phyloP scores from a whole-genome alignment of 2,888 invertebrate species.

The Physocephala rufipes region DNA sequence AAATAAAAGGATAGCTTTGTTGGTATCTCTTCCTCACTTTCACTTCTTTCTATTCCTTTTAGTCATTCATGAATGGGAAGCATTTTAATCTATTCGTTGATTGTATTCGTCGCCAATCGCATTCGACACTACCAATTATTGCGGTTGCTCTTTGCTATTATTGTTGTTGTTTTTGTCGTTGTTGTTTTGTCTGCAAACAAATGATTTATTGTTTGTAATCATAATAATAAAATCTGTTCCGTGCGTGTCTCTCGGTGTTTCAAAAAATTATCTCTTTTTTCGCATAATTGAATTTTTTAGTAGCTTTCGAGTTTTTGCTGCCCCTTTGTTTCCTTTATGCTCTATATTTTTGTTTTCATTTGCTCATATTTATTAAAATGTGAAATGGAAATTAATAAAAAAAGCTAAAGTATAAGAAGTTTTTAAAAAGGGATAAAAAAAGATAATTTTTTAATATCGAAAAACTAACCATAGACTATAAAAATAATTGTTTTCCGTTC shows the following conservation, averaged over 20 bases:
- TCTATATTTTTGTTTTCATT: conserved; percentile 1
- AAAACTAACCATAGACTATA: too few species aligned
- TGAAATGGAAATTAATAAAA: neutral
- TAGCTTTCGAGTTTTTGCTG: conserved; percentile 23
- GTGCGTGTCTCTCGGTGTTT: conserved; percentile 31
- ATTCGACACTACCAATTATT: conserved; percentile 2
- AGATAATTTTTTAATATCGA: neutral
- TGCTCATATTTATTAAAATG: conserved; percentile 8
- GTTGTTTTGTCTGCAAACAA: conserved; percentile 14
- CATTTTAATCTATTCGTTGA: neutral
- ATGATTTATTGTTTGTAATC: conserved; percentile 35
- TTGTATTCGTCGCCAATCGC: too few species aligned
- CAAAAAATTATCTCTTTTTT: conserved; percentile 36
- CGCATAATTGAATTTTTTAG: conserved; percentile 42
- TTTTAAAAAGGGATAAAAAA: neutral
- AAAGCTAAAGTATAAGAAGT: neutral
- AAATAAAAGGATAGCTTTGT: too few species aligned
- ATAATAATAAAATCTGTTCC: conserved; percentile 40
- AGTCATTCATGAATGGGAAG: neutral
- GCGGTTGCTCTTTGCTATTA: conserved; percentile 16
- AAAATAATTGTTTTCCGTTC: too few species aligned
- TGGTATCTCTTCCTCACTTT: too few species aligned
- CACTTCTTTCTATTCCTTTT: too few species aligned
- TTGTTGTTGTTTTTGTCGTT: too few species aligned
- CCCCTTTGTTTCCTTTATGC: too few species aligned